Evolutionary conservation across 2,113 vertebrate species (phyloP).

Genomic region (Telmatochromis brichardi): DNA sequence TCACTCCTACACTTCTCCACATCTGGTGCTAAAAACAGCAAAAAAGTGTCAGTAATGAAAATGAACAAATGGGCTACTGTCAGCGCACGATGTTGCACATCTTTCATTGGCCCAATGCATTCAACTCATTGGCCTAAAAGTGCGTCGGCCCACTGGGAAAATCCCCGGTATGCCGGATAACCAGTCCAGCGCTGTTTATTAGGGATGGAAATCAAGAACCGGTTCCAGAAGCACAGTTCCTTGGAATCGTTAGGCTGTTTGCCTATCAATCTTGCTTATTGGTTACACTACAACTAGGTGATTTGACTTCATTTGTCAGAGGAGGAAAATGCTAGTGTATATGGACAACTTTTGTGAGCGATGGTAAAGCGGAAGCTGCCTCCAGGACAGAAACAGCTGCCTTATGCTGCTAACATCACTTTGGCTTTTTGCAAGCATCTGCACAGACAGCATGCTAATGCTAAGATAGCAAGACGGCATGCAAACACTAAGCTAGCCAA

Average conservation of each 20-base stretch:
- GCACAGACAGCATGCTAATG: neutral
- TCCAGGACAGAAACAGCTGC: neutral
- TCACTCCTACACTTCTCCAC: neutral
- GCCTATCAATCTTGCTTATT: neutral
- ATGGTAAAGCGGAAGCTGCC: neutral
- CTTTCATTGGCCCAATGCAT: neutral
- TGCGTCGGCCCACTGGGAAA: fast-evolving
- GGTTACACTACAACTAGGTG: neutral
- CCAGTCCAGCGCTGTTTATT: neutral
- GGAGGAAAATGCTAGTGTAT: neutral
- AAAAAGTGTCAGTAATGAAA: neutral
- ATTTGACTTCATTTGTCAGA: neutral
- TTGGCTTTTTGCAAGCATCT: neutral
- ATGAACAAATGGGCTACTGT: neutral
- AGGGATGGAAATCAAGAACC: neutral
- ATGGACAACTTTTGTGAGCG: neutral
- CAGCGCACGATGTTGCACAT: fast-evolving
- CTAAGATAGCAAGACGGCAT: neutral
- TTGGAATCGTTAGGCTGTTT: neutral
- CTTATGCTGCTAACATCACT: neutral
- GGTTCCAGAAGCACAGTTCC: neutral
- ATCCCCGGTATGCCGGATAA: neutral
- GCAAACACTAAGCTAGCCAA: neutral
- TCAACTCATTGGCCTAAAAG: neutral
- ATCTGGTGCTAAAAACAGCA: neutral